phyloP scores from a whole-genome alignment of 2,113 vertebrate genomes.

The Cololabis saira region DNA sequence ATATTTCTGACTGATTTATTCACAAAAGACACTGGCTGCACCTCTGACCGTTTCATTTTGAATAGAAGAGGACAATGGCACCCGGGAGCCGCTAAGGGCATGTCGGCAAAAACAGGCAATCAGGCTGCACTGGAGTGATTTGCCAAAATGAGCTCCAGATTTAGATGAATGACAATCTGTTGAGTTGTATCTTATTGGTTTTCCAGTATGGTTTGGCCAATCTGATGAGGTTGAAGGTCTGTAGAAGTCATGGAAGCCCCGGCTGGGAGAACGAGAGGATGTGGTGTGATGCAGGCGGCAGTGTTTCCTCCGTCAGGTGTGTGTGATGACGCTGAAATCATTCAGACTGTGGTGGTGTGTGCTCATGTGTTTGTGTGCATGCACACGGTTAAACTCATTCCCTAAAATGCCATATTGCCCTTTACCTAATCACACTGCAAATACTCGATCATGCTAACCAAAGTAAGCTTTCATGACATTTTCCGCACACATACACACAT shows the following conservation, averaged over 20 bases:
- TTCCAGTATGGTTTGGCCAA: conserved; percentile 21
- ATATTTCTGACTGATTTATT: conserved; percentile 74
- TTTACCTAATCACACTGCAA: conserved; percentile 61
- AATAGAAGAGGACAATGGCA: conserved; percentile 53
- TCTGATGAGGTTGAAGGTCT: conserved; percentile 36
- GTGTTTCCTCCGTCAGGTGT: conserved; percentile 8
- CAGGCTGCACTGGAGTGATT: conserved; percentile 32
- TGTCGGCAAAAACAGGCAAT: conserved; percentile 58
- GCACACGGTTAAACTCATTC: conserved; percentile 41
- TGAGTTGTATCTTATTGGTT: conserved; percentile 33
- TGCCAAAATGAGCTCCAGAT: conserved; percentile 32
- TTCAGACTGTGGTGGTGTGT: conserved; percentile 1
- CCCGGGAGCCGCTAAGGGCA: conserved; percentile 50
- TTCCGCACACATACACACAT: conserved; percentile 13
- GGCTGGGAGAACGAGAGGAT: conserved; percentile 14
- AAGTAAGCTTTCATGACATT: conserved; percentile 60
- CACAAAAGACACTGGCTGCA: conserved; percentile 63
- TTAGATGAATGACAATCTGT: conserved; percentile 39
- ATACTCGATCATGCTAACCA: conserved; percentile 63
- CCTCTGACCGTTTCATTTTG: conserved; percentile 64
- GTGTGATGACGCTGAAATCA: conserved; percentile 15
- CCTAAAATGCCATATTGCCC: conserved; percentile 67
- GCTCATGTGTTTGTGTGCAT: background rate
- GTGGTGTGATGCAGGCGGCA: background rate
- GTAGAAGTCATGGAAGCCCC: conserved; percentile 16